Conservation (phyloP, 2,888 invertebrate genomes). For the Alentia gelatinosa region DNA sequence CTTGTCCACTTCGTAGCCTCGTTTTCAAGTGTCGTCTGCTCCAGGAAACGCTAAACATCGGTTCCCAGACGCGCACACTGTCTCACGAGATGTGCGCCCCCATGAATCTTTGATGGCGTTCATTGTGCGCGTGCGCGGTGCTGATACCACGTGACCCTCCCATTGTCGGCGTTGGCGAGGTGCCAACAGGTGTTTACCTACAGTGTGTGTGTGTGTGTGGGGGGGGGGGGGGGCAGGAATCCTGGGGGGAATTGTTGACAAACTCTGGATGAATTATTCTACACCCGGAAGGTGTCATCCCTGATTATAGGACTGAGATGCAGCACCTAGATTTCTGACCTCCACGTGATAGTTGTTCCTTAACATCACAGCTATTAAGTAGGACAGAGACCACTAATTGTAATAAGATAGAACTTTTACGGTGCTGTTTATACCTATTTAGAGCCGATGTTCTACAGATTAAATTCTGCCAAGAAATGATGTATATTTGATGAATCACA, state of each 20-base stretch:
- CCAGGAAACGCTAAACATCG: not conserved
- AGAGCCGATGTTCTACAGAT: too few relatives aligned
- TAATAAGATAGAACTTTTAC: too few relatives aligned
- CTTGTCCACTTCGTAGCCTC: not conserved
- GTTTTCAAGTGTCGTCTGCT: not conserved
- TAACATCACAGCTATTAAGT: too few relatives aligned
- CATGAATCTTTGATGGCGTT: not conserved
- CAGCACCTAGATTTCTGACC: too few relatives aligned
- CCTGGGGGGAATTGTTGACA: not conserved
- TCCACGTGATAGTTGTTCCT: too few relatives aligned
- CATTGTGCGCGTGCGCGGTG: not conserved
- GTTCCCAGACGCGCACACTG: not conserved
- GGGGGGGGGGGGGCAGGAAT: not conserved
- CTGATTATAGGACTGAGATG: not conserved
- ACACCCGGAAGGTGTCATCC: not conserved
- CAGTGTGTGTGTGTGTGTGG: not conserved
- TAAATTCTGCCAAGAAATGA: too few relatives aligned
- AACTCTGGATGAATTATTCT: not conserved
- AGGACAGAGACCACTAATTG: too few relatives aligned
- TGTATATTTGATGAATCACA: too few relatives aligned
- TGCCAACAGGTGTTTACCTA: not conserved
- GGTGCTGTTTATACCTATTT: too few relatives aligned
- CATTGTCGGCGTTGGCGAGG: not conserved
- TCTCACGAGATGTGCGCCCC: not conserved
- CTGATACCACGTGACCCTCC: not conserved